Evolutionary conservation across 2,888 invertebrate genomes (phyloP).

Genomic region (Trichogramma dendrolimi): DNA sequence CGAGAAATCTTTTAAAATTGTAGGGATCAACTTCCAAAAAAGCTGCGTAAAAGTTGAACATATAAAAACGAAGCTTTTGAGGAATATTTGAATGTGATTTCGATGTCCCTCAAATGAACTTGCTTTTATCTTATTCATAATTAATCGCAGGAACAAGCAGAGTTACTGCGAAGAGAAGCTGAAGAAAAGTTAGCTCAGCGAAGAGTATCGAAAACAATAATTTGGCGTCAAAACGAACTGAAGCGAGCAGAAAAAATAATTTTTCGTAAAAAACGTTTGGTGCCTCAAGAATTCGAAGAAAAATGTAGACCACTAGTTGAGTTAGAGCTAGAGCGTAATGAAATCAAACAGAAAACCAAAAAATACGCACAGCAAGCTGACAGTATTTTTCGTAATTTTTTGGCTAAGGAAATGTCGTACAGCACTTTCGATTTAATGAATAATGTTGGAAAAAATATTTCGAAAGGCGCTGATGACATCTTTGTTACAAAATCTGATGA

Average conservation of each 20-base stretch:
- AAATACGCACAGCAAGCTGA: slow-evolving; percentile 28
- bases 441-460: too few species aligned
- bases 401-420: slow-evolving; percentile 26
- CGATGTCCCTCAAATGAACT: neutral
- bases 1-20: too few species aligned
- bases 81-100: too few species aligned
- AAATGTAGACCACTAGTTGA: slow-evolving; percentile 60
- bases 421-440: slow-evolving; percentile 25
- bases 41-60: too few species aligned
- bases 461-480: neutral
- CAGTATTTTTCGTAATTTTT: slow-evolving; percentile 10
- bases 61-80: too few species aligned
- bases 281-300: slow-evolving; percentile 59
- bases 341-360: slow-evolving; percentile 51
- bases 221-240: slow-evolving; percentile 61
- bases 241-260: slow-evolving; percentile 62
- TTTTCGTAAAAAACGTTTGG: slow-evolving; percentile 61
- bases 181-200: slow-evolving; percentile 61
- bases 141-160: slow-evolving; percentile 28
- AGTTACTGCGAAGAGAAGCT: slow-evolving; percentile 36
- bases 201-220: slow-evolving; percentile 50
- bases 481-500: neutral
- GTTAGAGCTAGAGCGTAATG: slow-evolving; percentile 56
- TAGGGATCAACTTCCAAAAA: too few species aligned
- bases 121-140: neutral